Evolutionary conservation across 2,888 invertebrate genomes (phyloP).

Genomic region (Ecliptopera silaceata): DNA sequence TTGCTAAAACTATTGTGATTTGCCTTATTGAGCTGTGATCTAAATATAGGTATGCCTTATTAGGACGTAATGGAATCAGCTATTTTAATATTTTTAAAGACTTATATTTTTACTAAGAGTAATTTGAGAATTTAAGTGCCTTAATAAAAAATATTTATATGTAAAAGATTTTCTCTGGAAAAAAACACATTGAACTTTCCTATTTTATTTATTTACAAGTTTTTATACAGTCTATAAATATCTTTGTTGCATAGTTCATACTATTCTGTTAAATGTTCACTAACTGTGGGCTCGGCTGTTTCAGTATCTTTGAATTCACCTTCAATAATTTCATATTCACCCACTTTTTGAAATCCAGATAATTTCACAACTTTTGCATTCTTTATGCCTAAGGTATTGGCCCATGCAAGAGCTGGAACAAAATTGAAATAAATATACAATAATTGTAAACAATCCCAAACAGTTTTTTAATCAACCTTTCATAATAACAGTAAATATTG

Average conservation of each 20-base stretch:
- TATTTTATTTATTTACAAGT: constrained; percentile 18
- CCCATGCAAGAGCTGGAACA: constrained; percentile 82
- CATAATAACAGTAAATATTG: too few species aligned
- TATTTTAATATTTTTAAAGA: constrained; percentile 27
- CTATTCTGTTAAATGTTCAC: constrained; percentile 35
- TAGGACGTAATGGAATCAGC: constrained; percentile 29
- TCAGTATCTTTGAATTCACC: constrained; percentile 53
- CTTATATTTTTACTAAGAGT: constrained; percentile 28
- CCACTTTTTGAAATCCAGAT: constrained; percentile 74
- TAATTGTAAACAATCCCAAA: too few species aligned
- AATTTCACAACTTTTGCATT: constrained; percentile 82
- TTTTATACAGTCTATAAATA: constrained; percentile 4
- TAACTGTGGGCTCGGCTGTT: constrained; percentile 29
- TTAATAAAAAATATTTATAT: constrained; percentile 38
- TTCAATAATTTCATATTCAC: constrained; percentile 75
- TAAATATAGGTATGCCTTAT: constrained; percentile 34
- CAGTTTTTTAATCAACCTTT: too few species aligned
- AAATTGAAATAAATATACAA: not conserved
- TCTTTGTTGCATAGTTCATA: constrained; percentile 1
- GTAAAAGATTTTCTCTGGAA: constrained; percentile 4
- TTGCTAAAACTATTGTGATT: constrained; percentile 55
- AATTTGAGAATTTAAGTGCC: constrained; percentile 29
- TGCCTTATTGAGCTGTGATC: constrained; percentile 77
- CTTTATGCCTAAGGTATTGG: constrained; percentile 79
- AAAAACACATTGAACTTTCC: not conserved